Base-by-base conservation (phyloP, 2,888 invertebrate genomes). In the Oscheius sp. region DNA sequence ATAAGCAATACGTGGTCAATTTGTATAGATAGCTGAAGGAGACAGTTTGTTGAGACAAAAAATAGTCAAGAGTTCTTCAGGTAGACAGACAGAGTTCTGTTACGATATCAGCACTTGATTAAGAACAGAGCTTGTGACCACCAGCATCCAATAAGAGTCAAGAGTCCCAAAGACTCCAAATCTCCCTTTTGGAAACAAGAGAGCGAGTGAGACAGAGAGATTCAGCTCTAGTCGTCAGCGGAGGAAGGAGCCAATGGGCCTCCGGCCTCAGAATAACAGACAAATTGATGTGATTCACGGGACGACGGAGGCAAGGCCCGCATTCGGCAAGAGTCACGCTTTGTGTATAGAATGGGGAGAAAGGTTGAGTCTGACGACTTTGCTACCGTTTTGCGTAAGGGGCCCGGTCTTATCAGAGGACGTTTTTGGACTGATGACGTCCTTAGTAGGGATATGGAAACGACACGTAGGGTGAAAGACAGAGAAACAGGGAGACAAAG, bases 251-350 rank as follows among this genome's bases (percentile, higher is more conserved):
- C 42, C 42, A 42, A 42, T 42, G 42, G 42, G 42, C 42, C 42
- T 42, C 60, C 35, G 35, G 37, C 60, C 37, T n/a, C 60, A 60
- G 35, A 60, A 35, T 60, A 60, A 60, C 60, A 60, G 33, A 58
- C 53, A 53, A 53, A 53, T 53, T 53, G 53, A 53, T 53, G 53
- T 53, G 53, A 53, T 53, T 53, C 53, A 53, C 53, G 53, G n/a
- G 53, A 29, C 53, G 53, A 10, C 53, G 53, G 53, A 4, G n/a
- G 53, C 3, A 10, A 9, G n/a, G 29, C 7, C 53, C 53, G 53
- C 13, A 42, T 42, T 42, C 42, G 53, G n/a, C 53, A 29, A 53
- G 29, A 53, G 4, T 53, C n/a, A 13, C 3, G 29, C 29, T 53
- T 53, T 53, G n/a, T 53, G 4, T 53, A 29, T 9, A 50, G 50